Conservation (phyloP, 1,140 invertebrate species). For the Holotrichia oblita region DNA sequence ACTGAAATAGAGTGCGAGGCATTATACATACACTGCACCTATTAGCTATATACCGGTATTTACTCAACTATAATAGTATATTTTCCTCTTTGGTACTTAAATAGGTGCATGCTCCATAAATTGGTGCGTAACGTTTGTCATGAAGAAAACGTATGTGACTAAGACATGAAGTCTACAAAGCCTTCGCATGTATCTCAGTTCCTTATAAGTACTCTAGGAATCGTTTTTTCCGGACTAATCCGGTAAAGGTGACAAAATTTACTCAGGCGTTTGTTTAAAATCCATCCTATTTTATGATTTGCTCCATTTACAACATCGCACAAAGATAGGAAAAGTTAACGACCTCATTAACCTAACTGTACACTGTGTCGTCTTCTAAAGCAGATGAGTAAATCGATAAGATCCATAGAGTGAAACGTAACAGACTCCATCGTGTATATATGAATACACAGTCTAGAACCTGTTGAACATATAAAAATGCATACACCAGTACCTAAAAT, state of each 20-base stretch:
- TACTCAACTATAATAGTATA: too few relatives aligned
- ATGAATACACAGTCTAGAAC: background rate
- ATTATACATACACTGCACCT: too few relatives aligned
- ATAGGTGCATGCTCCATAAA: too few relatives aligned
- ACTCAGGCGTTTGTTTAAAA: background rate
- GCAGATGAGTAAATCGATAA: conserved; percentile 23
- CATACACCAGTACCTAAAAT: conserved; percentile 23
- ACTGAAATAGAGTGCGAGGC: too few relatives aligned
- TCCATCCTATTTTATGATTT: background rate
- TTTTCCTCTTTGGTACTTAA: too few relatives aligned
- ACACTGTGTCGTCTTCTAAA: background rate
- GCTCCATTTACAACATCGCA: background rate
- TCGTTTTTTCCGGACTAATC: too few relatives aligned
- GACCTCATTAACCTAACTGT: conserved; percentile 28
- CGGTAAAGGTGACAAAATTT: background rate
- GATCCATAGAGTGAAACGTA: conserved; percentile 21
- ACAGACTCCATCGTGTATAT: background rate
- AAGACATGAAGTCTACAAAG: too few relatives aligned
- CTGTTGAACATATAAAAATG: conserved; percentile 30
- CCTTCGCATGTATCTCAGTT: background rate
- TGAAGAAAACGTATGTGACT: too few relatives aligned
- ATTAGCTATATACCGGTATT: too few relatives aligned
- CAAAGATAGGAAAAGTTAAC: background rate
- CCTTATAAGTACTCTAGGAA: background rate
- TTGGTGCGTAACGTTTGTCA: too few relatives aligned